Base-by-base conservation (phyloP, 1,140 invertebrate genomes). In the Holcopasites calliopsidis region DNA sequence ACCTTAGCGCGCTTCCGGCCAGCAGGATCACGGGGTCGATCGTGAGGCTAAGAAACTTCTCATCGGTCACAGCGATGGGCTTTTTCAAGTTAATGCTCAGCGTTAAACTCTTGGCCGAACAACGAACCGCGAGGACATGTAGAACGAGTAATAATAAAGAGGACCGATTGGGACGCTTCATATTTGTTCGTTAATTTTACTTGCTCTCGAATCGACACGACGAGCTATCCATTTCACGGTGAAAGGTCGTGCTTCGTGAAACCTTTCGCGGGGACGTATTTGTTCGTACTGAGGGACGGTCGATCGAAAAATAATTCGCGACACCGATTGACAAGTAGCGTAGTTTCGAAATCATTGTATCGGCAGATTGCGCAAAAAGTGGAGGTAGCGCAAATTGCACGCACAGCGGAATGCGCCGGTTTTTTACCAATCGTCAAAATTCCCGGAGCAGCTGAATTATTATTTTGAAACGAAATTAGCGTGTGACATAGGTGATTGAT, bases 1-100 rank as follows among this genome's bases (percentile, higher is more conserved):
- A 93, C 93, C 88, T 90, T n/a, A 92, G 81, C 75, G 84, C 82
- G 74, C 90, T 38, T 26, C 28, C 74, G 40, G 81, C 84, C 23
- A 92, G 77, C 40, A 93, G 76, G 31, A 89, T 88, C 47, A 91
- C 89, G 0, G 94, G 94, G 86, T 95, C 94, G 11, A 95, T 85
- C 3, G 93, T 93, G 61, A 94, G 91, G 84, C 94, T 95, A n/a
- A 95, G 85, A 88, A 95, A 95, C 72, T 92, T 93, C 3, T 91
- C 92, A 78, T 92, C 93, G 0, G 94, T 92, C 44, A 91, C 69
- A 50, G 94, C 91, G 7, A 93, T 76, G n/a, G 92, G 90, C 13
- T 90, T 91, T 18, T 92, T 92, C 11, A 80, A 61, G 38, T 89
- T 82, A 13, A 92, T 54, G 28, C 86, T 86, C 8, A 92, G 57